A percentile compares a stretch with the other conserved stretches of the same genome.
These are phyloP conservation scores for Monopis laevigella DNA, from an alignment of 2,888 invertebrate species.

Conservation along the genomic window DNA sequence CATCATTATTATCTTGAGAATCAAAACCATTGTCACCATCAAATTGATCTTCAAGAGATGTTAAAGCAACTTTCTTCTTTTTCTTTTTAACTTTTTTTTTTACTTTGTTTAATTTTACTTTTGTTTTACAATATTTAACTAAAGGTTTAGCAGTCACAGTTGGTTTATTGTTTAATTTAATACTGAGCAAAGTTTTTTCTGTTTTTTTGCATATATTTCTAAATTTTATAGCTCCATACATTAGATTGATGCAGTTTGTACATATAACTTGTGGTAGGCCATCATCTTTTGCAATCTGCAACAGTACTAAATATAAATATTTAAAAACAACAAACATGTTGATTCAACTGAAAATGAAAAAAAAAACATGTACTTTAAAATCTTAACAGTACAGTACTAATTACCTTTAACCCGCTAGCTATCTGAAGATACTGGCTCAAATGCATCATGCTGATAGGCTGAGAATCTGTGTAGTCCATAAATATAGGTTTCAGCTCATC, in stretches of 20 bases:
- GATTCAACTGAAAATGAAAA: too few species aligned
- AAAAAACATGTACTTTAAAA: too few species aligned
- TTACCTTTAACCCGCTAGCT: too few species aligned
- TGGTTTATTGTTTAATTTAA: slow-evolving; percentile 13
- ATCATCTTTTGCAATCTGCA: slow-evolving; percentile 6
- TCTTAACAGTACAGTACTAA: too few species aligned
- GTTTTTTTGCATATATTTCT: slow-evolving; percentile 34
- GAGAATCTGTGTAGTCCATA: too few species aligned
- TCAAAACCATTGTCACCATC: slow-evolving; percentile 20
- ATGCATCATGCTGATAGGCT: too few species aligned
- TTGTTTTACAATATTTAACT: background rate
- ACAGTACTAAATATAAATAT: background rate
- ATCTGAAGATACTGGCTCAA: too few species aligned
- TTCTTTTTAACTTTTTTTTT: slow-evolving; percentile 17
- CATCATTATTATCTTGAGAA: slow-evolving; percentile 14
- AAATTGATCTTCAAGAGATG: background rate
- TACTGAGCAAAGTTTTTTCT: slow-evolving; percentile 29
- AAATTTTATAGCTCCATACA: slow-evolving; percentile 4
- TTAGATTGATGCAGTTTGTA: background rate
- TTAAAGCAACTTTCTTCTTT: slow-evolving; percentile 16
- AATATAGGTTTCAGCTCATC: slow-evolving; percentile 3
- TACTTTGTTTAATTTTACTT: slow-evolving; percentile 23
- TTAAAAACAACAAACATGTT: too few species aligned
- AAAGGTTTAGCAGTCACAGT: background rate
- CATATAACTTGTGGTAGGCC: slow-evolving; percentile 10